Evolutionary conservation across 2,888 invertebrate genomes (phyloP), one percentile per base, ranked within the genome.

Genomic region (Lissonota sp.): DNA sequence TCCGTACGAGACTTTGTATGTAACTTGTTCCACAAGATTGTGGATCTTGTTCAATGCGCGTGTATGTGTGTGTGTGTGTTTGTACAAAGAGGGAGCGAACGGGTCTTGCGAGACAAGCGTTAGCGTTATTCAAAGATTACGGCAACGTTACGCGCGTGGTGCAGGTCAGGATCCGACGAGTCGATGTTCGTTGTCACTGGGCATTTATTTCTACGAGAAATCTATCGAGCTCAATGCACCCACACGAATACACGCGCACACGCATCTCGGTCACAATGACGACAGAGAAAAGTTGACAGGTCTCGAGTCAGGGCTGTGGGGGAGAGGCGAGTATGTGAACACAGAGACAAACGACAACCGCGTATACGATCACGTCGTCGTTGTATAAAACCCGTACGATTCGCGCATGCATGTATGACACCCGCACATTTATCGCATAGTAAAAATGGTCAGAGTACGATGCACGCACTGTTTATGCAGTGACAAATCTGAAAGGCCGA

Each of bases 131-230:
- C 79, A 66, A 72, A 79, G 79, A 82, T 74, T 75, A 79, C 71
- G 63, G 73, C 58, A 60, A 67, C 67, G 64, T 58, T 51, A 51
- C 72, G 69, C 79, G 79, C 78, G 80, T 87, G 82, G 84, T 85
- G 87, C 87, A 87, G 87, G 87, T 87, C 87, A 87, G 87, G 85
- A 86, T 82, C 80, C 85, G 81, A 67, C 73, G 73, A 81, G 81
- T 74, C 81, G 70, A 80, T 78, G 78, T 78, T 26, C 64, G 64
- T 72, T 76, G 64, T 73, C 62, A 69, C 70, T 76, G 49, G 44
- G 53, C 51, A 37, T 55, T 74, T 76, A 64, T 71, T 58, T 49
- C 49, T 55, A 37, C 70, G 63, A 58, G 37, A 72, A 60, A 64
- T 42, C 66, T 51, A 71, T 51, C 80, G 72, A 66, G 81, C 71